Conservation (phyloP, 1,140 invertebrate genomes). For the Conopomorpha cramerella region DNA sequence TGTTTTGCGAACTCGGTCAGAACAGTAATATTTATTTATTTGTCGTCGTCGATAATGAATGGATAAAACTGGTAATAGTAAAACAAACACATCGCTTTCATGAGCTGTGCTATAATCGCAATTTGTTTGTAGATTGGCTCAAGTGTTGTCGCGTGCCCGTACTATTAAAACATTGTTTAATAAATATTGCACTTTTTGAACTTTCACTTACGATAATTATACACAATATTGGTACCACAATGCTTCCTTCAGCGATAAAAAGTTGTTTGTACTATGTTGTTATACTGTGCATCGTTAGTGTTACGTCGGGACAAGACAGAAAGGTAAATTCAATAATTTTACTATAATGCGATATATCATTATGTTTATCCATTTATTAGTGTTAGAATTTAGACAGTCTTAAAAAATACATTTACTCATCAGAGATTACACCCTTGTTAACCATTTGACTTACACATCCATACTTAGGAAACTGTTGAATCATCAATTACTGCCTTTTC, state of each 20-base stretch:
- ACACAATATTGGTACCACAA: constrained; percentile 19
- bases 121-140: no score
- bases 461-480: neutral
- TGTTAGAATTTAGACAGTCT: neutral
- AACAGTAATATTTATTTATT: no score
- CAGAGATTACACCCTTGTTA: neutral
- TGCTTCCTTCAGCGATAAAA: constrained; percentile 22
- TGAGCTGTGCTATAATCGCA: no score
- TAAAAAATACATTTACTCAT: neutral
- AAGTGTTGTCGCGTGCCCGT: no score
- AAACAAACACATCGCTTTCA: no score
- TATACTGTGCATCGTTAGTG: constrained; percentile 17
- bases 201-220: no score
- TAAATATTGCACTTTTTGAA: no score
- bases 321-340: constrained; percentile 20
- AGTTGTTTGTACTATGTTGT: constrained; percentile 15
- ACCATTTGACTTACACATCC: neutral
- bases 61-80: no score
- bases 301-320: constrained; percentile 24
- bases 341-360: neutral
- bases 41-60: no score
- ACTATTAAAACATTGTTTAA: no score
- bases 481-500: no score
- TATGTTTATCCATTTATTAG: neutral
- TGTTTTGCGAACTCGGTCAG: no score